Evolutionary conservation across 2,888 invertebrate species (phyloP), one percentile per base, ranked within the genome.

Genomic region (Cybosia mesomella): DNA sequence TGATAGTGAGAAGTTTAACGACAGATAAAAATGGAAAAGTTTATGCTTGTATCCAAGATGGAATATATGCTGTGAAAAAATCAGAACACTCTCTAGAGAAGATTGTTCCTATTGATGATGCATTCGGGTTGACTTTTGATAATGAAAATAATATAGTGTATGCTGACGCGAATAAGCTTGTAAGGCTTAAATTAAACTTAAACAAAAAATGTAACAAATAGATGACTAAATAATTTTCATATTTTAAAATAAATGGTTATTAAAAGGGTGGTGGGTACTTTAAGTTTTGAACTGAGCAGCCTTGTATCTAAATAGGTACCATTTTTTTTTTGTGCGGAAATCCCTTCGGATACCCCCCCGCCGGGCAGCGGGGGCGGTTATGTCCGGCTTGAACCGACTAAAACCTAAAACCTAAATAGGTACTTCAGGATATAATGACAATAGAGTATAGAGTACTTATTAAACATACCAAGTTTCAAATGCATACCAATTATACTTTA

Each of bases 61-160:
- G 92, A 3, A 85, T 94, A 57, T 93, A 88, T 62, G 76, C 73
- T 58, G 77, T 89, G 5, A 84, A 85, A 64, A 91, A 88, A 77
- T 63, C 73, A 0, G 78, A 70, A 0, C 70, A 58, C 8, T 68
- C 68, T 57, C 67, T 92, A 21, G 85, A 87, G 18, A 89, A 86
- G 70, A 65, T 89, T 10, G 39, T 87, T 1, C 81, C 84, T 8
- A 61, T 92, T 2, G 80, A 89, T 9, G 91, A 92, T 67, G 87
- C 85, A 0, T 93, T 91, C 69, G 93, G 93, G 9, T 67, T 92
- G 21, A 86, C 92, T 0, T 93, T 93, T 78, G 93, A 93, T 75
- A 87, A 81, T 63, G 83, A 87, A 32, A 91, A 93, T 74, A 88
- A 92, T 75, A 83, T 93, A 9, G 82, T 94, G 22, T 93, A 92